phyloP scores from a whole-genome alignment of 2,888 invertebrate genomes.

The Patella caerulea region DNA sequence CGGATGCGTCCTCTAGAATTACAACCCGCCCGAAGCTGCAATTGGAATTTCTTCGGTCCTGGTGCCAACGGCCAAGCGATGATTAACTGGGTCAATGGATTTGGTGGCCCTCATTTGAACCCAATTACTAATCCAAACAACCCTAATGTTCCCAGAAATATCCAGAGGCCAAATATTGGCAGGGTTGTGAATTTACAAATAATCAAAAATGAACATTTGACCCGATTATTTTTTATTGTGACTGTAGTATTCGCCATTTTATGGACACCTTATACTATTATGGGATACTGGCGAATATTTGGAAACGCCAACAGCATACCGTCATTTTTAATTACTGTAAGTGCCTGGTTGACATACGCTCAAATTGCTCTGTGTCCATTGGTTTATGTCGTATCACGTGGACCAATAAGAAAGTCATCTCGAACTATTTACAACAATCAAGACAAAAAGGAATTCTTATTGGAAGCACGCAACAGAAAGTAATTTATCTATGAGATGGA shows the following conservation, averaged over 20 bases:
- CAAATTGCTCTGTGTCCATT: slow-evolving; percentile 61
- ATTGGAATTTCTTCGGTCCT: slow-evolving; percentile 67
- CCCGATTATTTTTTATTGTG: slow-evolving; percentile 57
- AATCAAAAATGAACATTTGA: slow-evolving; percentile 61
- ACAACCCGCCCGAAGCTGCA: slow-evolving; percentile 60
- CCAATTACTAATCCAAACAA: slow-evolving; percentile 45
- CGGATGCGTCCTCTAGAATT: slow-evolving; percentile 61
- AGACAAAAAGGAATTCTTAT: slow-evolving; percentile 39
- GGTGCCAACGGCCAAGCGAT: slow-evolving; percentile 63
- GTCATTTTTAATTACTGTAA: slow-evolving; percentile 44
- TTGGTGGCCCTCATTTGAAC: slow-evolving; percentile 48
- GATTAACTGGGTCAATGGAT: slow-evolving; percentile 62
- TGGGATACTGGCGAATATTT: slow-evolving; percentile 57
- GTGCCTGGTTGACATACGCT: slow-evolving; percentile 59
- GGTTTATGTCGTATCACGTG: slow-evolving; percentile 47
- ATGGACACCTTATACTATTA: slow-evolving; percentile 61
- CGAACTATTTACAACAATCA: slow-evolving; percentile 25
- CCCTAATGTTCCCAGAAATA: slow-evolving; percentile 43
- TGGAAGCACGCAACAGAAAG: slow-evolving; percentile 35
- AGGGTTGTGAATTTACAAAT: slow-evolving; percentile 56
- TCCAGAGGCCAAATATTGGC: slow-evolving; percentile 44
- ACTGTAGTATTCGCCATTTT: slow-evolving; percentile 50
- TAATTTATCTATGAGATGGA: slow-evolving; percentile 2
- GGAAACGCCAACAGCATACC: slow-evolving; percentile 36
- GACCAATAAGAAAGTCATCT: slow-evolving; percentile 24